Evolutionary conservation across 1,140 invertebrate genomes (phyloP), one percentile per base, ranked within the genome.

Genomic region (Heterodera schachtii): DNA sequence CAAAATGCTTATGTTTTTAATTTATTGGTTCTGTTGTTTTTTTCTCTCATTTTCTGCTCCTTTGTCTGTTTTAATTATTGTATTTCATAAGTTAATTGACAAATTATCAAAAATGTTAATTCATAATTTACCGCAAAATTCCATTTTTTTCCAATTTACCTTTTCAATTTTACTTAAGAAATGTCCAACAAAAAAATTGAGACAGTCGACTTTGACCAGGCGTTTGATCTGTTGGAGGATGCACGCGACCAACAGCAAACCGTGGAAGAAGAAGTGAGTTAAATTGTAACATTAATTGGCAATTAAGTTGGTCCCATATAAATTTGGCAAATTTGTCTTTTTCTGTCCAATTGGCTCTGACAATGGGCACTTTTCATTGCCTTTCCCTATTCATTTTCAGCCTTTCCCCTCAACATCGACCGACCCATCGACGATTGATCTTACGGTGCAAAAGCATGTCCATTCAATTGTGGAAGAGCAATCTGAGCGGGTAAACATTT

Each of bases 141-240:
- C 19, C 5, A 64, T 64, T 19, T 64, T 60, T 60, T 64, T 16
- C 3, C 16, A 16, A 19, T 60, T 64, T 19, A 64, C 16, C 16
- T 64, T 64, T 64, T 13, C 5, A 19, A 5, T 64, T 5, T 19
- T 19, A 64, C 5, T 64, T 5, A 64, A 64, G 16, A 19, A 3
- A 64, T 64, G 57, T 11, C 57, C 11, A 80, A 44, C 5, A 80
- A 80, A 4, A 47, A 16, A 46, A 70, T 70, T 5, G 70, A 73
- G 8, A 75, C 69, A 43, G 79, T 82, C 8, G 81, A 82, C 60
- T 82, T 82, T 77, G 79, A 82, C 52, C 81, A 67, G 11, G 81
- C 81, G n/a, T 82, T 82, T 44, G 67, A 70, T 19, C 70, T 82
- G 19, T 73, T 82, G 31, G 81, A 82, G 8, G 81, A 82, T 83